These are phyloP conservation scores for Ceratotherium simum DNA, from an alignment of 2,113 vertebrate species.

Conservation along the genomic window DNA sequence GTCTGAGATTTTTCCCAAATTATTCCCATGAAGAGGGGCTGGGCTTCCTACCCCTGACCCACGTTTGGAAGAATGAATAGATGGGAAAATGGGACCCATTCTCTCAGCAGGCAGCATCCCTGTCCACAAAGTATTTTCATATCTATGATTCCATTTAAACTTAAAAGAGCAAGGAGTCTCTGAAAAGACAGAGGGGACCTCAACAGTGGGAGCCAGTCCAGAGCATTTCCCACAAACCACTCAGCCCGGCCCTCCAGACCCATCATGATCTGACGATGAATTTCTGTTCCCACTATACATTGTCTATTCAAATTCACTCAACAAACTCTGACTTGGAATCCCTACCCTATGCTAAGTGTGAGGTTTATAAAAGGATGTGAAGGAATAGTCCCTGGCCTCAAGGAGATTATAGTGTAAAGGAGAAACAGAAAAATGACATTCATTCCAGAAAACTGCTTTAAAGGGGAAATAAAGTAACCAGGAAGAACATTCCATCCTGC, in stretches of 20 bases:
- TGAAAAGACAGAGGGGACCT: not conserved
- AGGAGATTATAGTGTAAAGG: not conserved
- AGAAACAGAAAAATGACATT: not conserved
- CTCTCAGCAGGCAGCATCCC: not conserved
- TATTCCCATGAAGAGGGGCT: not conserved
- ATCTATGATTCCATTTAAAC: not conserved
- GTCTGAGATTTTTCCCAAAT: not conserved
- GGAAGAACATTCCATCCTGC: not conserved
- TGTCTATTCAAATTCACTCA: not conserved
- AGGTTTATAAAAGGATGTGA: not conserved
- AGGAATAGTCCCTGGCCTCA: not conserved
- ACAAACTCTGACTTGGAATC: not conserved
- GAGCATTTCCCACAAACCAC: not conserved
- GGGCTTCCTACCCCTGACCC: not conserved
- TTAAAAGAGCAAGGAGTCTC: not conserved
- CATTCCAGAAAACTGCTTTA: not conserved
- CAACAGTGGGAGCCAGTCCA: not conserved
- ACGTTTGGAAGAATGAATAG: not conserved
- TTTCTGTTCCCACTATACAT: not conserved
- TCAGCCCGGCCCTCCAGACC: not conserved
- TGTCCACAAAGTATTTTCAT: not conserved
- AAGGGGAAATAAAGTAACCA: not conserved
- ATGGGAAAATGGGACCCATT: not conserved
- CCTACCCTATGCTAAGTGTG: not conserved
- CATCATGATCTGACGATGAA: rapidly evolving